phyloP scores from a whole-genome alignment of 1,140 invertebrate species.

The Drosophila hydei region DNA sequence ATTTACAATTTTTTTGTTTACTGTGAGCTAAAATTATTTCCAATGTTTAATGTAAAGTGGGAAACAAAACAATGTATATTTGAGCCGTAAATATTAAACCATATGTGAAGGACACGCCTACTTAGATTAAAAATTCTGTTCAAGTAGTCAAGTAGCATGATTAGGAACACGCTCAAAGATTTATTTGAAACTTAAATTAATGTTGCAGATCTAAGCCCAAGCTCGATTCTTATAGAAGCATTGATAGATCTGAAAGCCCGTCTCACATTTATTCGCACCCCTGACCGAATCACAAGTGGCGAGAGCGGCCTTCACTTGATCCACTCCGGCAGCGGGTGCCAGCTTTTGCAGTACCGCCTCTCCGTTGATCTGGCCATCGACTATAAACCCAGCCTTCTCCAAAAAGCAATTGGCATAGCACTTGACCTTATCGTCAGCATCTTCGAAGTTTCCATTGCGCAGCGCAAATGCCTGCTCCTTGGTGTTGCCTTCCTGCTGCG shows the following conservation, averaged over 20 bases:
- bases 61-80: too few species aligned
- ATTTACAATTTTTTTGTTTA: neutral
- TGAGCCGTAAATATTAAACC: too few species aligned
- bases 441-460: conserved; percentile 47
- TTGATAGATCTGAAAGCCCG: conserved; percentile 53
- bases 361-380: conserved; percentile 49
- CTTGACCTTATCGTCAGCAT: conserved; percentile 53
- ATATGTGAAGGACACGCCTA: too few species aligned
- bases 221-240: conserved; percentile 58
- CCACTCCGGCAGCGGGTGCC: conserved; percentile 34
- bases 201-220: neutral
- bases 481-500: conserved; percentile 43
- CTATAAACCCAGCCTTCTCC: conserved; percentile 56
- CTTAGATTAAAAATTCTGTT: too few species aligned
- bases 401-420: conserved; percentile 71
- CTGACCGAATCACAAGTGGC: conserved; percentile 48
- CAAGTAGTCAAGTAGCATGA: too few species aligned
- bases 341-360: conserved; percentile 34
- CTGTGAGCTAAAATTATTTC: too few species aligned
- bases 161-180: neutral
- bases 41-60: too few species aligned
- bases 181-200: conserved; percentile 14
- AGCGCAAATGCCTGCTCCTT: conserved; percentile 50
- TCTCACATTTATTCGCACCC: conserved; percentile 60
- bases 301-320: conserved; percentile 36